Evolutionary conservation across 2,888 invertebrate genomes (phyloP).

Genomic region (Lapara coniferarum): DNA sequence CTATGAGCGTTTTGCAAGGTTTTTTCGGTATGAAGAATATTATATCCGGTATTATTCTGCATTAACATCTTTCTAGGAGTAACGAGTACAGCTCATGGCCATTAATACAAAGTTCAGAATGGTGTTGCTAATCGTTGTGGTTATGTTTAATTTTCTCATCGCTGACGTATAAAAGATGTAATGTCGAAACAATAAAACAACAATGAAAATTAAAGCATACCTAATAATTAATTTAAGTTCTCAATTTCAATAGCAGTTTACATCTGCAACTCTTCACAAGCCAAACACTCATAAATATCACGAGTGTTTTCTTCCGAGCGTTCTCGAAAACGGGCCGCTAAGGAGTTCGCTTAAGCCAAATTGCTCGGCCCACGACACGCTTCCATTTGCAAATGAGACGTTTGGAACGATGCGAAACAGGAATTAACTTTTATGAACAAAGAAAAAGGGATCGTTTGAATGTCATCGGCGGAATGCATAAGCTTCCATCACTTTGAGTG

Average conservation of each 20-base stretch:
- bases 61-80: no score
- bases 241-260: conserved; percentile 3
- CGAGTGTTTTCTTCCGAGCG: conserved; percentile 53
- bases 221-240: no score
- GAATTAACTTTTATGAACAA: conserved; percentile 25
- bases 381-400: conserved; percentile 80
- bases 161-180: no score
- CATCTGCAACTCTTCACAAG: conserved; percentile 16
- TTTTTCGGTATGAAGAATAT: no score
- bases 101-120: no score
- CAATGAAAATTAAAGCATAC: no score
- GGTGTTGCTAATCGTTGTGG: no score
- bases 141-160: no score
- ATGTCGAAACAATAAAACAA: no score
- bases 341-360: conserved; percentile 77
- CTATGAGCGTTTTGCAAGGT: no score
- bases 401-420: conserved; percentile 33
- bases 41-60: no score
- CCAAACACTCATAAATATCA: conserved; percentile 41
- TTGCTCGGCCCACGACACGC: conserved; percentile 74
- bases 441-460: background rate
- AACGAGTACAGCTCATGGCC: no score
- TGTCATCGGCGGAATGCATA: conserved; percentile 17
- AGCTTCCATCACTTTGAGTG: conserved; percentile 5
- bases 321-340: conserved; percentile 57